Evolutionary conservation across 1,140 invertebrate genomes (phyloP), one percentile per base, ranked within the genome.

Genomic region (Sarcophaga bullata): DNA sequence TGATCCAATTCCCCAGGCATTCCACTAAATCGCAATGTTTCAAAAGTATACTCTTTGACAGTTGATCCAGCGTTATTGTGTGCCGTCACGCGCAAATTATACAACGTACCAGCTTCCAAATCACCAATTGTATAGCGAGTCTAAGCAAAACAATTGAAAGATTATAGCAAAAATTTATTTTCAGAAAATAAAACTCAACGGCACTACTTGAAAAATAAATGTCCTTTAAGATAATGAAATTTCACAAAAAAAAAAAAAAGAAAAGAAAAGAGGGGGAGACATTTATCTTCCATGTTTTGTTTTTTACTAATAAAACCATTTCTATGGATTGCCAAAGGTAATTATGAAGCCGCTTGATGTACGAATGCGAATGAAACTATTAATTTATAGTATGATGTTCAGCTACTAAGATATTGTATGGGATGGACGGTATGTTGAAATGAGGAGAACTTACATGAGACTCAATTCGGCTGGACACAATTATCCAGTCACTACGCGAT

Each of bases 21-120:
- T 83, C 93, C 93, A 82, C 86, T 89, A 82, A 90, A 86, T 82
- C 91, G 91, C 58, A 93, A 90, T 11, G 94, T 95, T 52, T 91
- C 92, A 89, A 95, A 94, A 84, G 92, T 90, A 85, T 94, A 94
- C 84, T 94, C 92, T 81, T 92, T 92, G 62, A 93, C 92, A 19
- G 93, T 94, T 48, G 93, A 93, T 3, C 95, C 95, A 9, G 94
- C 94, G 86, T 94, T 93, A 87, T 95, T 95, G 84, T 93, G 92
- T 11, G 94, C 94, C 10, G 92, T 93, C 8, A 95, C 91, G 58
- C 93, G 90, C 80, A 95, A 91, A 81, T 92, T 91, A 86, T 95
- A 95, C 84, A 92, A 92, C 6, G 93, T 93, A 11, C 92, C 93
- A n/a, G 94, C 93, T 72, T 92, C 92, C 48, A 96, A 90, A 82